A percentile compares a stretch with the other conserved stretches of the same genome.
Evolutionary conservation across 2,113 vertebrate genomes (phyloP).

Genomic region (Mirounga angustirostris): DNA sequence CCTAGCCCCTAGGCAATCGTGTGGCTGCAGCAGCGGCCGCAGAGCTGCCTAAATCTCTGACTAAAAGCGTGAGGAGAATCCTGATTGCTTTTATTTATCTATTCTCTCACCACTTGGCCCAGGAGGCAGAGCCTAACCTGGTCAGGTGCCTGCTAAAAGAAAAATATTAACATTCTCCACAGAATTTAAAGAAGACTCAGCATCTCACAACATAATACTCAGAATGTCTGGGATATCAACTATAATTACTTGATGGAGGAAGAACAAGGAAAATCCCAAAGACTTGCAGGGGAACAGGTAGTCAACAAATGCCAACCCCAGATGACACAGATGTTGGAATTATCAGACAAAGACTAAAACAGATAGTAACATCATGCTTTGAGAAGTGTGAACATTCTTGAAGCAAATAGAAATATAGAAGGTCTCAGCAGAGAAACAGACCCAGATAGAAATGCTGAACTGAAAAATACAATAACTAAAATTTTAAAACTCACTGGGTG

Average conservation of each 20-base stretch:
- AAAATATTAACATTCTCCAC: not conserved
- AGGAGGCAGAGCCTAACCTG: not conserved
- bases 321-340: not conserved
- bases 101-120: not conserved
- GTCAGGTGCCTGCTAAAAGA: not conserved
- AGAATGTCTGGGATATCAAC: not conserved
- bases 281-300: not conserved
- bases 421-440: not conserved
- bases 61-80: not conserved
- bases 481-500: slow-evolving; percentile 19
- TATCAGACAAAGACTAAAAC: slow-evolving; percentile 32
- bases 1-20: not conserved
- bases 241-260: not conserved
- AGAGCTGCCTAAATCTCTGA: not conserved
- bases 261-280: not conserved
- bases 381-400: slow-evolving; percentile 1
- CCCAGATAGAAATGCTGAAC: not conserved
- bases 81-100: slow-evolving; percentile 26
- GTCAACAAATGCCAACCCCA: not conserved
- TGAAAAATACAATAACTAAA: not conserved
- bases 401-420: not conserved
- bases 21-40: not conserved
- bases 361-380: not conserved
- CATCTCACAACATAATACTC: not conserved
- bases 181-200: not conserved